Evolutionary conservation across 2,113 vertebrate genomes (phyloP).

Genomic region (Hemiprocne comata): DNA sequence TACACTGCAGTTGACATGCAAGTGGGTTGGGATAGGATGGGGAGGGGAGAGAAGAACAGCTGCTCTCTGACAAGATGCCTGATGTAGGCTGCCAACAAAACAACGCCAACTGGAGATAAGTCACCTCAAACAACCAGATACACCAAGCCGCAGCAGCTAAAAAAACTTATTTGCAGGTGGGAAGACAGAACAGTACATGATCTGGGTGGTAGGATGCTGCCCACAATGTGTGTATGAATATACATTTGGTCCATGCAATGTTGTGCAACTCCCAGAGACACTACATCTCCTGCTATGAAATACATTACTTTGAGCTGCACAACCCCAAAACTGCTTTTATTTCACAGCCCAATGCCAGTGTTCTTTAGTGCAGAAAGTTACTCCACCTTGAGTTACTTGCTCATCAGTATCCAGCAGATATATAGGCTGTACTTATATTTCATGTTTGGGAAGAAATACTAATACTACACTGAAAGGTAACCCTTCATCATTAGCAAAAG

Average conservation of each 20-base stretch:
- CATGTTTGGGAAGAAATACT: conserved; percentile 35
- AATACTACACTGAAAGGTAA: background rate
- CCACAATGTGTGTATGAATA: background rate
- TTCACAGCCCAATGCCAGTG: conserved; percentile 2
- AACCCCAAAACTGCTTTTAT: conserved; percentile 16
- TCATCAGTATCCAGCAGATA: conserved; percentile 15
- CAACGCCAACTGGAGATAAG: conserved; percentile 14
- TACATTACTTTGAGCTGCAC: background rate
- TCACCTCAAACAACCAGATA: conserved; percentile 25
- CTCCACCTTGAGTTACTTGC: background rate
- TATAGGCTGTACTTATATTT: background rate
- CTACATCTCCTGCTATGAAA: background rate
- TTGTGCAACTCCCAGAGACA: background rate
- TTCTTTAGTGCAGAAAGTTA: conserved; percentile 32
- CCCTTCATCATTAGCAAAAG: conserved; percentile 27
- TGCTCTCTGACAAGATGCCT: conserved; percentile 37
- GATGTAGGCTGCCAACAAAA: conserved; percentile 38
- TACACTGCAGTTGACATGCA: background rate
- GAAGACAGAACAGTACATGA: background rate
- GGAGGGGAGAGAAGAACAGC: conserved; percentile 17
- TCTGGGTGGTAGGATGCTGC: background rate
- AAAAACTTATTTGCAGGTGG: conserved; percentile 10
- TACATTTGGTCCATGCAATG: background rate
- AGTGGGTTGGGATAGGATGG: background rate
- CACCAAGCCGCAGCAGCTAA: background rate